Evolutionary conservation across 2,888 invertebrate species (phyloP), one percentile per base, ranked within the genome.

Genomic region (Cerastoderma edule): DNA sequence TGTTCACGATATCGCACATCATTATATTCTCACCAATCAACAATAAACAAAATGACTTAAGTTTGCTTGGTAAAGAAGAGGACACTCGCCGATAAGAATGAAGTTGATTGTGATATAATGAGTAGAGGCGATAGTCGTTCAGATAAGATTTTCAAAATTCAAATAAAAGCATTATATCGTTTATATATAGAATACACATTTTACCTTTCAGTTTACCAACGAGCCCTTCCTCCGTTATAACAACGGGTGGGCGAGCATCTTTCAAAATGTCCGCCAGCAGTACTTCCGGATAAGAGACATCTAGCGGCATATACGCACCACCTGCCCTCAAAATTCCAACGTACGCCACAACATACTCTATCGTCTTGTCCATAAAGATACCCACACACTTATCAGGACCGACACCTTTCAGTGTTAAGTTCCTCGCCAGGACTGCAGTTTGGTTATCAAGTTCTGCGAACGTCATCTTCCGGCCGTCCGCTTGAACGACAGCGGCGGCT

Each of bases 261-360:
- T 87, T 83, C 6, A 93, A 72, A 19, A 93, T 91, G n/a, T 91
- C 89, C 35, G 88, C 79, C 19, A 93, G 82, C n/a, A 93, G 84
- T 1, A 87, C 72, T 8, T 83, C 72, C 4, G 93, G 93, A 70
- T 93, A 93, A 5, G 91, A 89, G 22, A 92, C 89, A 84, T 93
- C 93, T 30, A 93, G 78, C 0, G 93, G 93, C 39, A 93, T 78
- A 75, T 93, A 93, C 6, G 92, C 93, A 10, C 91, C 92, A 24
- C 93, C 93, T 53, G 93, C 92, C 85, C 91, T 92, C 13, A 93
- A 85, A 24, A 92, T 92, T 19, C 92, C 91, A 69, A 93, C 91
- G 72, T 93, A 93, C 4, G 92, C 72, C 24, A 92, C 76, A 27
- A 89, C 88, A 78, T 90, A 93, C 71, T 92, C 91, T 13, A 91